Evolutionary conservation across 30 jellyfish, hydroid and myxozoan genomes (phyloP).

Genomic region (Pelagia noctiluca): DNA sequence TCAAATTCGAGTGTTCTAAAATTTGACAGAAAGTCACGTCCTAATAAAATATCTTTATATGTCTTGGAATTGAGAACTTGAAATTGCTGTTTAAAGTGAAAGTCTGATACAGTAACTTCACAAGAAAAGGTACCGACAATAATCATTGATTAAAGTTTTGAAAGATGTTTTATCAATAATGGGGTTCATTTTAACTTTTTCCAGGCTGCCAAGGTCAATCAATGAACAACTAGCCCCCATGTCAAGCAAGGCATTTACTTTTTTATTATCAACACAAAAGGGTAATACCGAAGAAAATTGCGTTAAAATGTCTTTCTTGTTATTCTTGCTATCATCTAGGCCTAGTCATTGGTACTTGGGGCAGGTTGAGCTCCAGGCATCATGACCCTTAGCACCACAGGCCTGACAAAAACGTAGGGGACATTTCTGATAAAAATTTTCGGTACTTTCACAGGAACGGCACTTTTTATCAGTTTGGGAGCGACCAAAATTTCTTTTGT

Average conservation of each 20-base stretch:
- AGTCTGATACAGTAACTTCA: neutral
- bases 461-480: no score
- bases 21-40: neutral
- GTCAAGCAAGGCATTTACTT: neutral
- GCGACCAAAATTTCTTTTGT: neutral
- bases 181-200: neutral
- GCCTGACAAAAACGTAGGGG: neutral
- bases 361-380: conserved; percentile 7
- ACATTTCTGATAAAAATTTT: no score
- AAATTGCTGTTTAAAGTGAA: no score
- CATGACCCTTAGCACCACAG: neutral
- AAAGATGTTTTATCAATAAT: neutral
- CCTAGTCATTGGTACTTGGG: neutral
- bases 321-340: neutral
- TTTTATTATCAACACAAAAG: neutral
- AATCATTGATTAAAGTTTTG: neutral
- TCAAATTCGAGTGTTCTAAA: neutral
- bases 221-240: neutral
- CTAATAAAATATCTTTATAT: neutral
- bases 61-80: no score
- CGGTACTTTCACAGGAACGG: conserved; percentile 5
- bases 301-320: no score
- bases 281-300: no score
- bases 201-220: neutral
- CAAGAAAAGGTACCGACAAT: neutral